Evolutionary conservation across 2,888 invertebrate species (phyloP).

Genomic region (Ditylenchus weischeri): DNA sequence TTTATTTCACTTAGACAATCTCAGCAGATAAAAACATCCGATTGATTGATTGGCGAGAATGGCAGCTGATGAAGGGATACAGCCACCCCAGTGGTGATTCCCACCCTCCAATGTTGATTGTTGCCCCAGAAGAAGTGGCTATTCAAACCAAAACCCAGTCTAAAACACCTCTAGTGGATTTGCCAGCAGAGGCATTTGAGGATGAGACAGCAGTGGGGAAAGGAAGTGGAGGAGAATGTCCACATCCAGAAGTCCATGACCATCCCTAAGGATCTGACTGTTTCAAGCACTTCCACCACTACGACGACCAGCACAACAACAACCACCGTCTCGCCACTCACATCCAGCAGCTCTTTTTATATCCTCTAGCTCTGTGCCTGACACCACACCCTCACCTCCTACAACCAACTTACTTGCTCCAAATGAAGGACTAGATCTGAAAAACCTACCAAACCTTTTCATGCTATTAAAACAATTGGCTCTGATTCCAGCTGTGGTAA

Average conservation of each 20-base stretch:
- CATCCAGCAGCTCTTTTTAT: no score
- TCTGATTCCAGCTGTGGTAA: slow-evolving; percentile 24
- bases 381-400: no score
- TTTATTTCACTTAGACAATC: background rate
- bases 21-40: slow-evolving; percentile 8
- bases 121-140: background rate
- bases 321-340: background rate
- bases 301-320: background rate
- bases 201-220: background rate
- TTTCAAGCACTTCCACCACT: background rate
- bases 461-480: slow-evolving; percentile 22
- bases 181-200: slow-evolving; percentile 7
- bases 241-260: background rate
- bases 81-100: background rate
- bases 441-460: slow-evolving; percentile 21
- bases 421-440: slow-evolving; percentile 12
- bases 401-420: no score
- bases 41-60: slow-evolving; percentile 27
- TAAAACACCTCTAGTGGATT: background rate
- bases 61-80: slow-evolving; percentile 19
- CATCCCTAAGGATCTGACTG: background rate
- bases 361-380: no score
- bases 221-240: background rate
- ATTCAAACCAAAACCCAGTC: no score
- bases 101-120: background rate